A percentile compares a stretch with the other conserved stretches of the same genome.
These are phyloP conservation scores for Xenopus borealis DNA, from an alignment of 2,113 vertebrate genomes.

Conservation along the genomic window DNA sequence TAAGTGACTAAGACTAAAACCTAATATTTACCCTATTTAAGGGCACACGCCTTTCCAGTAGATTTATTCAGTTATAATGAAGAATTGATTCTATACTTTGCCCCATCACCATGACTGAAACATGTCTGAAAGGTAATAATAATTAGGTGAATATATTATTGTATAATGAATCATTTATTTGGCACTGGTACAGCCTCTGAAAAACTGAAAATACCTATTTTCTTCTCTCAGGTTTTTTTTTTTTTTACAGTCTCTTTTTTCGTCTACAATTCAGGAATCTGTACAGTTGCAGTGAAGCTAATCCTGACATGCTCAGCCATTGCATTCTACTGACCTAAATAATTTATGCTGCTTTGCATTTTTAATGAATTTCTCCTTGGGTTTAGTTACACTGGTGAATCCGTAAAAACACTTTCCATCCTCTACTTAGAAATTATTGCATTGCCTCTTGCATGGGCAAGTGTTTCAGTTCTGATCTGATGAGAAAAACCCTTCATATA, in stretches of 20 bases:
- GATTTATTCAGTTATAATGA: background rate
- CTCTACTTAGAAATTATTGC: background rate
- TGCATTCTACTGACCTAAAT: constrained; percentile 25
- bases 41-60: background rate
- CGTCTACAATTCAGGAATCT: constrained; percentile 8
- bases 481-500: no score
- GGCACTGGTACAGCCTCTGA: constrained; percentile 43
- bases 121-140: background rate
- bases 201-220: constrained; percentile 38
- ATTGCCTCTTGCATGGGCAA: background rate
- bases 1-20: no score
- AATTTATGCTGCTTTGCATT: constrained; percentile 37
- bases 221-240: constrained; percentile 63
- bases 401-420: constrained; percentile 20
- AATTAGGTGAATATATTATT: no score
- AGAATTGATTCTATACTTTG: background rate
- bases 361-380: constrained; percentile 25
- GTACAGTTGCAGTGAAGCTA: background rate
- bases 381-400: constrained; percentile 11
- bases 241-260: constrained; percentile 19
- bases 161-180: constrained; percentile 35
- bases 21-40: no score
- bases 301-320: constrained; percentile 25
- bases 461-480: background rate
- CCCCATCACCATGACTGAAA: background rate